These are phyloP conservation scores for Diachasmimorpha longicaudata DNA, from an alignment of 1,140 invertebrate species.

Conservation along the genomic window DNA sequence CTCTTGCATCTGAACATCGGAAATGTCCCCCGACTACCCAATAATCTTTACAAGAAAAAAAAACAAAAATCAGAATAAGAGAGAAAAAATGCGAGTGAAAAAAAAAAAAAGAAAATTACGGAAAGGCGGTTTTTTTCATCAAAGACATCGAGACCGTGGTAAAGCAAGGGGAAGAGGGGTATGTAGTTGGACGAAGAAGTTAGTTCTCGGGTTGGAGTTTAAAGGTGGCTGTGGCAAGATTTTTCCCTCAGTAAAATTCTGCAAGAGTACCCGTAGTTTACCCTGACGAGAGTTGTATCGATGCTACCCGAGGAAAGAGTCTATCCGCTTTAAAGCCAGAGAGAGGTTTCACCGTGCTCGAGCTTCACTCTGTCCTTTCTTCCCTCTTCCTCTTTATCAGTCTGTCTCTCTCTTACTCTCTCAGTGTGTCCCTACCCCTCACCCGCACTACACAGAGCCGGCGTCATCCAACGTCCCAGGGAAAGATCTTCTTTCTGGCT, in stretches of 20 bases:
- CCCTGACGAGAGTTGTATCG: neutral
- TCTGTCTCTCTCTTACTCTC: too few species aligned
- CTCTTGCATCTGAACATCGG: neutral
- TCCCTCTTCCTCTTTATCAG: neutral
- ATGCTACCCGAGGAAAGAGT: constrained; percentile 10
- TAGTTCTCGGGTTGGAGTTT: neutral
- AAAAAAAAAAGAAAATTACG: neutral
- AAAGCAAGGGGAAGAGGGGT: neutral
- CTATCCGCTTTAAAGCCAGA: constrained; percentile 24
- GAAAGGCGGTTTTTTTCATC: neutral
- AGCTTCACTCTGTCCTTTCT: constrained; percentile 11
- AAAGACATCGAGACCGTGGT: constrained; percentile 10
- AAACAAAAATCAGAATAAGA: neutral
- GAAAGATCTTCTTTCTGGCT: neutral
- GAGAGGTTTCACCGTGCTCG: neutral
- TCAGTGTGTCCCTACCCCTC: neutral
- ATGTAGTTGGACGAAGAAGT: constrained; percentile 7
- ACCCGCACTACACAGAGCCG: neutral
- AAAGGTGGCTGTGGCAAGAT: neutral
- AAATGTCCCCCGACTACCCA: neutral
- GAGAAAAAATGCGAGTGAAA: neutral
- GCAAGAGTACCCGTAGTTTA: neutral
- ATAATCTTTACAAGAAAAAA: neutral
- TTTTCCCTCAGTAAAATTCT: neutral
- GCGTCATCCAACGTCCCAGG: neutral